Evolutionary conservation across 1,140 invertebrate species (phyloP).

Genomic region (Pomacea maculata): DNA sequence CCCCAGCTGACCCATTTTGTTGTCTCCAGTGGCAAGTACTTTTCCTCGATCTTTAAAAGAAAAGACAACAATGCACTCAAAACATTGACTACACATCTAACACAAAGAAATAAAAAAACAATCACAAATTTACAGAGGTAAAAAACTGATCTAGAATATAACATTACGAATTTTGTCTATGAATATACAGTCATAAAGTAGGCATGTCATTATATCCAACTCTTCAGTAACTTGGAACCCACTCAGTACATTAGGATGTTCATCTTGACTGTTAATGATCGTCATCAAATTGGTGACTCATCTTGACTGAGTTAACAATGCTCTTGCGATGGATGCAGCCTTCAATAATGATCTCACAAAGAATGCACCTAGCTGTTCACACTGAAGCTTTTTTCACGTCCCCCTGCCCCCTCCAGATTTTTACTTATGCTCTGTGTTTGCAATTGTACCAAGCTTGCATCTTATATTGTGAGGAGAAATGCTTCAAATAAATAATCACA

Average conservation of each 20-base stretch:
- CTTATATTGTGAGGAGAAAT: too few relatives aligned
- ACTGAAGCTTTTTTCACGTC: too few relatives aligned
- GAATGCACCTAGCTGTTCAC: too few relatives aligned
- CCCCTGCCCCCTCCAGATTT: too few relatives aligned
- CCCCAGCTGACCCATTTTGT: slow-evolving; percentile 90
- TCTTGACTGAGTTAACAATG: neutral
- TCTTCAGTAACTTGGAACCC: too few relatives aligned
- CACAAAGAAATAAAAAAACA: slow-evolving; percentile 9
- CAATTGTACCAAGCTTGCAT: too few relatives aligned
- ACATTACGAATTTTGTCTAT: neutral
- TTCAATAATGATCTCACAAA: neutral
- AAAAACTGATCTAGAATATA: neutral
- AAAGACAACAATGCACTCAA: neutral
- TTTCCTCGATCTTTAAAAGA: slow-evolving; percentile 76
- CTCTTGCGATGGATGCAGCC: neutral
- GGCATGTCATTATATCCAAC: too few relatives aligned
- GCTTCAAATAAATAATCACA: too few relatives aligned
- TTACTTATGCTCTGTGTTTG: too few relatives aligned
- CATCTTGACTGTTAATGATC: neutral
- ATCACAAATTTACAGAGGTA: neutral
- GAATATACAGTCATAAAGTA: too few relatives aligned
- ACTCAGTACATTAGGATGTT: neutral
- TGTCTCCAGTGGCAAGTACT: slow-evolving; percentile 89
- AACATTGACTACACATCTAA: slow-evolving; percentile 1
- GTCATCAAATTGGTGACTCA: neutral